Base-by-base conservation (phyloP, 2,888 invertebrate genomes). In the Thelaira solivaga region DNA sequence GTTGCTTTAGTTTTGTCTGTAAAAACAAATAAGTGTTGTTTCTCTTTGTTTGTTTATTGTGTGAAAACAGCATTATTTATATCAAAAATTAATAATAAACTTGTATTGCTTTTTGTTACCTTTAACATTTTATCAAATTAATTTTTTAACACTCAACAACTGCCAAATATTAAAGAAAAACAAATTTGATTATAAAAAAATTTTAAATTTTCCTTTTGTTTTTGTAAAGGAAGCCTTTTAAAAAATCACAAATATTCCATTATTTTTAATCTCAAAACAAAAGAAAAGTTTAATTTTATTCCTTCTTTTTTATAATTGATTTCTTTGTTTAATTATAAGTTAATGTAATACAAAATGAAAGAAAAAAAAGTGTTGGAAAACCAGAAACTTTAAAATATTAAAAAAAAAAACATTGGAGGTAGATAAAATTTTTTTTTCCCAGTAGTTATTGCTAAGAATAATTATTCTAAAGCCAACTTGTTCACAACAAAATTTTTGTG, bases 81-180 rank as follows among this genome's bases (percentile, higher is more conserved):
- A n/a, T 45, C 18, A n/a, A n/a, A n/a, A 41, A 41, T 41, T 41
- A 57, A 26, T 55, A 45, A 55, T 16, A 22, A 47, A 57, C 36
- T 45, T 68, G 36, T 47, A 39, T 47, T 43, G 11, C 51, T 16
- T 57, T 71, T 61, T 47, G n/a, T n/a, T n/a, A n/a, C n/a, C 51
- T 67, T 18, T 55, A 26, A 41, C 8, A 59, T 49, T 18, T 29
- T 29, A 34, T 49, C 43, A n/a, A 24, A 43, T 31, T 45, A 10
- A 76, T 47, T 57, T 43, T 59, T 57, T 34, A 51, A 43, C 16
- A 20, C 55, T 31, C 45, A 61, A 51, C 10, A 57, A 80, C 81
- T 81, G 80, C 80, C 81, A 80, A 81, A 80, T 68, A 59, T 20
- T 29, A 53, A 61, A 45, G 47, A 20, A 31, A 43, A 39, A 36